Conservation (phyloP, 2,797 vertebrate genomes). For the Siniperca obscura region DNA sequence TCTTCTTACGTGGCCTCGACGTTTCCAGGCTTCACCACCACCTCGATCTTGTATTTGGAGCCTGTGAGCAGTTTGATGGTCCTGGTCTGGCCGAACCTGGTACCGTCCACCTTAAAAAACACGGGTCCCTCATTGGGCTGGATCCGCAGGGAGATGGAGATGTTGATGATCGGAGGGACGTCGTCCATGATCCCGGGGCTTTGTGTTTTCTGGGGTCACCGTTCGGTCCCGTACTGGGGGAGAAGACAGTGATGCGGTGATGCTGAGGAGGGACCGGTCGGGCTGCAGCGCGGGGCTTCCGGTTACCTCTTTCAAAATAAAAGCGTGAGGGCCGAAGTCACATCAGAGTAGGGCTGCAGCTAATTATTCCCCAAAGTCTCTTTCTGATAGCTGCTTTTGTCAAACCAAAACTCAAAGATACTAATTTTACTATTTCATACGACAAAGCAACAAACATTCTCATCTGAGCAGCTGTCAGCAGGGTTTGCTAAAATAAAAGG, state of each 20-base stretch:
- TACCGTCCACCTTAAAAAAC: slow-evolving; percentile 97
- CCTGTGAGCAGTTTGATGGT: slow-evolving; percentile 98
- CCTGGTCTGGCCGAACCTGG: slow-evolving; percentile 94
- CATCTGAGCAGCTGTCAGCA: no score
- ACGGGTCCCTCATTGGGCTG: slow-evolving; percentile 97
- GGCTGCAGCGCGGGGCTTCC: slow-evolving; percentile 33
- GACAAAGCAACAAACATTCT: no score
- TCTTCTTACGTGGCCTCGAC: slow-evolving; percentile 91
- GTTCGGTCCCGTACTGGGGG: not conserved
- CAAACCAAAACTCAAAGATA: no score
- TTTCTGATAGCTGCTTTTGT: no score
- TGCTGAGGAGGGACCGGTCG: slow-evolving; percentile 58
- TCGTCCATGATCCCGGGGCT: slow-evolving; percentile 87
- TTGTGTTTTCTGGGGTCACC: not conserved
- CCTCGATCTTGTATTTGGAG: slow-evolving; percentile 96
- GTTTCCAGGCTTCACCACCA: slow-evolving; percentile 91
- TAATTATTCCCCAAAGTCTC: no score
- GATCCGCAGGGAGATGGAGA: slow-evolving; percentile 92
- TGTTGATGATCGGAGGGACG: slow-evolving; percentile 90
- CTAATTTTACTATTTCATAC: no score
- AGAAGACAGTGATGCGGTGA: slow-evolving; percentile 44
- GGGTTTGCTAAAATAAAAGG: no score
- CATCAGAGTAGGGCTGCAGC: no score
- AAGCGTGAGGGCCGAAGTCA: no score
- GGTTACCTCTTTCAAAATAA: slow-evolving; percentile 63